Base-by-base conservation (phyloP, 2,888 invertebrate genomes). In the Melanargia galathea region DNA sequence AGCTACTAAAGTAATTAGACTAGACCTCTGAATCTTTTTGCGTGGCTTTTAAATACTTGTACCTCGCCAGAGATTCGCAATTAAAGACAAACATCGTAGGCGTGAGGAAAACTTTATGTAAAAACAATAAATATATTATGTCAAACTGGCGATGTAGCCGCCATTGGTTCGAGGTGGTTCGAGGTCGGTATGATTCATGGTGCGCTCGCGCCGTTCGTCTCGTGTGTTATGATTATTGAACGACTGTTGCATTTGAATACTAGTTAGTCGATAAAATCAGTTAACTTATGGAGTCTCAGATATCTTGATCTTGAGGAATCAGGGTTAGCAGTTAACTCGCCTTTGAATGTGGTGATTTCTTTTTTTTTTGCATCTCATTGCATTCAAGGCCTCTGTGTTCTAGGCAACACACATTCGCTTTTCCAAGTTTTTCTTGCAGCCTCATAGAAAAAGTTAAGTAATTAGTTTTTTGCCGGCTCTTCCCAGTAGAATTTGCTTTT, bases 41-140 rank as follows among this genome's bases (percentile, higher is more conserved):
- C n/a, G n/a, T n/a, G n/a, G n/a, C n/a, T n/a, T n/a, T n/a, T n/a
- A n/a, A n/a, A n/a, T n/a, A n/a, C n/a, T n/a, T n/a, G n/a, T n/a
- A n/a, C n/a, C n/a, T 6, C 8, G 40, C 16, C 40, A 40, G 10
- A 11, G 45, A 10, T 7, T 10, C 1, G 2, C 7, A 59, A 59
- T 65, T 65, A 62, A 55, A 62, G n/a, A 45, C 52, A 63, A 63
- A 22, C 43, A 26, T 55, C 43, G 64, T 62, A 54, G 62, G 57
- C 52, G 67, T 52, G 30, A 65, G 65, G 67, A 63, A 66, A 70
- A 70, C 60, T 43, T 60, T 51, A 24, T 62, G 59, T 64, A 64
- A 64, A 67, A 56, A 62, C 59, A 52, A 58, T 49, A 63, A 7
- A 30, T 30, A 30, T 30, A 7, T 65, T 67, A 63, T 58, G 54